Conservation (phyloP, 2,888 invertebrate species). For the Polyommatus icarus region DNA sequence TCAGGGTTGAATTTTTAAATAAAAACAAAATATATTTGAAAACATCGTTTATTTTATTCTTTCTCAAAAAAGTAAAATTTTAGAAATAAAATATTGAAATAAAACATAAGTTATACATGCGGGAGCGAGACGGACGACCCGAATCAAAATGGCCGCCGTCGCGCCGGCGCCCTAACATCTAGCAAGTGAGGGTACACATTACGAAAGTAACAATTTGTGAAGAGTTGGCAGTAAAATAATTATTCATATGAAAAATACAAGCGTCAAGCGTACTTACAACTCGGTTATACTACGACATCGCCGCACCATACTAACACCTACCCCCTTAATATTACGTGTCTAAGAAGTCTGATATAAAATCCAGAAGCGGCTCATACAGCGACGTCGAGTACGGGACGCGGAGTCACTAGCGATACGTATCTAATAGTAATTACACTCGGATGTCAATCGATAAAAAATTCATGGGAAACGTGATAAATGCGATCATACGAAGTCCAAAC, state of each 20-base stretch:
- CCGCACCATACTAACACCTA: conserved; percentile 40
- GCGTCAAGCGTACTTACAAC: conserved; percentile 75
- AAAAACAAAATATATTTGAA: conserved; percentile 63
- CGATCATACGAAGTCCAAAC: conserved; percentile 55
- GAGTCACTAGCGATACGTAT: conserved; percentile 29
- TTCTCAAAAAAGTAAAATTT: conserved; percentile 79
- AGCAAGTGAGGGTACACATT: conserved; percentile 62
- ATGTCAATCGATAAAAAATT: conserved; percentile 52
- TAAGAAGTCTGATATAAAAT: conserved; percentile 63
- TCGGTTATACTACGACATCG: conserved; percentile 47
- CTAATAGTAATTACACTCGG: conserved; percentile 23
- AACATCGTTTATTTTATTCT: conserved; percentile 78
- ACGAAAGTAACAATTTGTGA: conserved; percentile 69
- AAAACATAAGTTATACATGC: conserved; percentile 73
- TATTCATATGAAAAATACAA: conserved; percentile 69
- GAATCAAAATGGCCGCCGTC: conserved; percentile 47
- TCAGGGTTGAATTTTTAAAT: conserved; percentile 32
- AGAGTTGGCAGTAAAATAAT: conserved; percentile 74
- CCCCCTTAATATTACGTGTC: conserved; percentile 50
- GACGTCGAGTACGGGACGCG: conserved; percentile 55
- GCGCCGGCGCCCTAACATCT: conserved; percentile 58
- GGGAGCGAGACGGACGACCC: conserved; percentile 55
- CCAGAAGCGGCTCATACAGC: conserved; percentile 61
- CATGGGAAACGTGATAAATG: conserved; percentile 65
- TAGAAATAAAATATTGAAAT: conserved; percentile 78